A percentile compares a stretch with the other conserved stretches of the same genome.
phyloP scores from a whole-genome alignment of 1,140 invertebrate species.

The Monochamus saltuarius region DNA sequence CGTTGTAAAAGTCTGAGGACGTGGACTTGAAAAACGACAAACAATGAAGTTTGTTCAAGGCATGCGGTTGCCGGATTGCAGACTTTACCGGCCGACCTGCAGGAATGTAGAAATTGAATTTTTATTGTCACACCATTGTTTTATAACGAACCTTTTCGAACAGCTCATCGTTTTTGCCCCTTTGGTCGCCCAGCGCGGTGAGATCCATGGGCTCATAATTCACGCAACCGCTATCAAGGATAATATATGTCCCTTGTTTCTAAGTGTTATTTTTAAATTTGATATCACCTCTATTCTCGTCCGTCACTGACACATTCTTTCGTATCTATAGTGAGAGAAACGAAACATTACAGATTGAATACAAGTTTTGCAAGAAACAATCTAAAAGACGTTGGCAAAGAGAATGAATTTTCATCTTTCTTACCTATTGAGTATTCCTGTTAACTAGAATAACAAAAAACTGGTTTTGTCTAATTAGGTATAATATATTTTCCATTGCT shows the following conservation, averaged over 20 bases:
- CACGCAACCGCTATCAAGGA: slow-evolving; percentile 3
- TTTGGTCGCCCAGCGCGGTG: slow-evolving; percentile 9
- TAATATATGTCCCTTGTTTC: not conserved
- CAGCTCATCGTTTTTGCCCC: slow-evolving; percentile 13
- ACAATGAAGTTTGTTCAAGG: slow-evolving; percentile 25
- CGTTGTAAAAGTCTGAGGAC: slow-evolving; percentile 35
- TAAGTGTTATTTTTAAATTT: slow-evolving; percentile 3
- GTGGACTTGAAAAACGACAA: slow-evolving; percentile 26
- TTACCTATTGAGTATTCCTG: no score
- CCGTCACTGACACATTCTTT: no score
- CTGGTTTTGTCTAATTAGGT: no score
- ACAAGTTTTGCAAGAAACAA: no score
- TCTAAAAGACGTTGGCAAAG: no score
- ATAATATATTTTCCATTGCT: no score
- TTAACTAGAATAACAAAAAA: no score
- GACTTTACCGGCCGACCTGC: slow-evolving; percentile 26
- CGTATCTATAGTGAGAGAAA: no score
- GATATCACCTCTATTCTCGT: not conserved
- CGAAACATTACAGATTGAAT: no score
- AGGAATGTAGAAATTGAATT: slow-evolving; percentile 45
- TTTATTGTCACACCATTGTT: slow-evolving; percentile 41
- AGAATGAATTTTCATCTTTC: no score
- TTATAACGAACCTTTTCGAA: slow-evolving; percentile 28
- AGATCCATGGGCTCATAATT: slow-evolving; percentile 17
- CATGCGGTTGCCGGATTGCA: slow-evolving; percentile 22